These are phyloP conservation scores for Tinea pellionella DNA, from an alignment of 2,888 invertebrate genomes.

Conservation along the genomic window DNA sequence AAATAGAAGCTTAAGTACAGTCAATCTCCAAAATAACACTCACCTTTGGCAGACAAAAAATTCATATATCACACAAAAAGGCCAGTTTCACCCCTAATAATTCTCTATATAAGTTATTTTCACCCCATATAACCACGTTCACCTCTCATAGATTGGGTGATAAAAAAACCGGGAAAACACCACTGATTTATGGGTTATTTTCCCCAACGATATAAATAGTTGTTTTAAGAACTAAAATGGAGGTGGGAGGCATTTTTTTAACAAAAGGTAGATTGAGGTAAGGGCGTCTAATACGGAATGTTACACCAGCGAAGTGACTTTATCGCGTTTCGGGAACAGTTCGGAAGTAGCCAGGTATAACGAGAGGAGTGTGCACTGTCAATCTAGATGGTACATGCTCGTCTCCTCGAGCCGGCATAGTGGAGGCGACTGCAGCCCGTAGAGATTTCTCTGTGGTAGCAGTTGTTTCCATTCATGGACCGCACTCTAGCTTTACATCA, in stretches of 20 bases:
- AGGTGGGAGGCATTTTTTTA: constrained; percentile 45
- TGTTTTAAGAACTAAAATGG: constrained; percentile 54
- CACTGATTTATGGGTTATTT: constrained; percentile 14
- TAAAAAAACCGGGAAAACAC: constrained; percentile 10
- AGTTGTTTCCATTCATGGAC: too few relatives aligned
- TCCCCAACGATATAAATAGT: constrained; percentile 44
- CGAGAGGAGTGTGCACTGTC: too few relatives aligned
- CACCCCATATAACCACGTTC: constrained; percentile 10
- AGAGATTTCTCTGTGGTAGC: too few relatives aligned
- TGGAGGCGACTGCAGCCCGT: too few relatives aligned
- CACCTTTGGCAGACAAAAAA: neutral
- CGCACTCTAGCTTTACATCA: too few relatives aligned
- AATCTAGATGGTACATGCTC: too few relatives aligned
- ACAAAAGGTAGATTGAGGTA: constrained; percentile 42
- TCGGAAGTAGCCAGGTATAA: too few relatives aligned
- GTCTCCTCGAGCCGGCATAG: too few relatives aligned
- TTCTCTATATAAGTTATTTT: constrained; percentile 10
- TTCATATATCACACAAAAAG: neutral
- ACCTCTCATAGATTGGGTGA: constrained; percentile 13
- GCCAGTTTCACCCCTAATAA: constrained; percentile 9
- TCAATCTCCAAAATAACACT: neutral
- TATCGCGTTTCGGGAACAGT: too few relatives aligned
- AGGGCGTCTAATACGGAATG: neutral
- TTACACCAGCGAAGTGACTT: too few relatives aligned
- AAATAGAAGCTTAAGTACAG: neutral